Percentiles rank a stretch among this genome's conserved stretches.
These are phyloP conservation scores for Pinna nobilis DNA, from an alignment of 1,140 invertebrate species.

Conservation along the genomic window DNA sequence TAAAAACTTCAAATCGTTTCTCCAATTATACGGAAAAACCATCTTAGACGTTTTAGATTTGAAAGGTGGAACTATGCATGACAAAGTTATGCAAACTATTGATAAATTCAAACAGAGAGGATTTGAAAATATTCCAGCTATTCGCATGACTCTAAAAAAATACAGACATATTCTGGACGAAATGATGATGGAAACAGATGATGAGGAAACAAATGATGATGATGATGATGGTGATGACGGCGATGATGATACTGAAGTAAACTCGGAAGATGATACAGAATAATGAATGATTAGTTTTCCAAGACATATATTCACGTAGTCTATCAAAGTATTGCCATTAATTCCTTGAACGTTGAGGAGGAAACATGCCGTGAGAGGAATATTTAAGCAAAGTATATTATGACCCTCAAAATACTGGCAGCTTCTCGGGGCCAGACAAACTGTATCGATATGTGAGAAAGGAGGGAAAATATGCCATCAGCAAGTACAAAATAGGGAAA, in stretches of 20 bases:
- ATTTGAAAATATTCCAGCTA: constrained; percentile 3
- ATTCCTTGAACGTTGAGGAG: no score
- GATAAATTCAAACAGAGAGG: not conserved
- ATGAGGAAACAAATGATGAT: not conserved
- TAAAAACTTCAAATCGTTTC: no score
- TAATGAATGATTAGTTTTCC: no score
- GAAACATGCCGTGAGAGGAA: not conserved
- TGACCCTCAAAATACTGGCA: constrained; percentile 27
- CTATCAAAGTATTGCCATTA: no score
- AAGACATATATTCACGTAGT: no score
- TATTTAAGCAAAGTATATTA: constrained; percentile 33
- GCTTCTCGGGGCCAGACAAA: constrained; percentile 28
- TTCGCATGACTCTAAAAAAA: constrained; percentile 16
- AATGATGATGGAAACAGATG: not conserved
- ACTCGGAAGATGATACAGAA: not conserved
- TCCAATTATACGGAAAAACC: no score
- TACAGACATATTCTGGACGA: not conserved
- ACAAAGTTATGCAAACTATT: constrained; percentile 15
- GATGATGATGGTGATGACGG: constrained; percentile 11
- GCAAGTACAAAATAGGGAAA: constrained; percentile 36
- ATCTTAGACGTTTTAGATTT: no score
- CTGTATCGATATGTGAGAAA: constrained; percentile 29
- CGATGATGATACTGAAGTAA: not conserved
- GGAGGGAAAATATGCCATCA: constrained; percentile 35
- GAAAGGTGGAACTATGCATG: not conserved